A percentile compares a stretch with the other conserved stretches of the same genome.
These are phyloP conservation scores for Scrobipalpa atriplicella DNA, from an alignment of 2,888 invertebrate genomes.

Conservation along the genomic window DNA sequence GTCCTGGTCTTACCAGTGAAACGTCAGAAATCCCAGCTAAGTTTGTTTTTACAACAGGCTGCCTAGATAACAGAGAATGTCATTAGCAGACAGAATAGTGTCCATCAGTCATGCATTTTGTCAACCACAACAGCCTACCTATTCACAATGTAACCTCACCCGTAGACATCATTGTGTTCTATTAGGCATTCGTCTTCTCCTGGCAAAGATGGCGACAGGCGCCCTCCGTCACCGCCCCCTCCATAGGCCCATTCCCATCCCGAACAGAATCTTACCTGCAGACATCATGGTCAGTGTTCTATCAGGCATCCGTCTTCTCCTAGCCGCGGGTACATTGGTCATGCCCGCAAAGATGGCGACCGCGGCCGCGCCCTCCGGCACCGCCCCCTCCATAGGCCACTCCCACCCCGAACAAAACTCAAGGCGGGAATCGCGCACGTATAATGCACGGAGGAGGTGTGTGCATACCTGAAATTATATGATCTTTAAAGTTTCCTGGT, in stretches of 20 bases:
- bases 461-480: constrained; percentile 82
- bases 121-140: not conserved
- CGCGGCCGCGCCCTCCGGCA: constrained; percentile 71
- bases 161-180: too few species aligned
- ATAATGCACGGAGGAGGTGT: constrained; percentile 89
- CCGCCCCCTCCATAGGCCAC: constrained; percentile 65
- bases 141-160: too few species aligned
- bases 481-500: too few species aligned
- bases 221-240: too few species aligned
- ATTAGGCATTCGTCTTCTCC: too few species aligned
- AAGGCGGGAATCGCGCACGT: constrained; percentile 93
- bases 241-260: not conserved
- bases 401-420: constrained; percentile 61
- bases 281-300: not conserved
- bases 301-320: constrained; percentile 4
- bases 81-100: not conserved
- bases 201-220: too few species aligned
- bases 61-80: not conserved
- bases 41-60: not conserved
- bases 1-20: too few species aligned
- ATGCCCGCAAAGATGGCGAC: constrained; percentile 47
- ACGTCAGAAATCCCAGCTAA: too few species aligned
- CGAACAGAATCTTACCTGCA: not conserved
- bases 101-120: not conserved
- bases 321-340: constrained; percentile 46